These are phyloP conservation scores for Sus cebifrons DNA, from an alignment of 2,797 vertebrate species.

Conservation along the genomic window DNA sequence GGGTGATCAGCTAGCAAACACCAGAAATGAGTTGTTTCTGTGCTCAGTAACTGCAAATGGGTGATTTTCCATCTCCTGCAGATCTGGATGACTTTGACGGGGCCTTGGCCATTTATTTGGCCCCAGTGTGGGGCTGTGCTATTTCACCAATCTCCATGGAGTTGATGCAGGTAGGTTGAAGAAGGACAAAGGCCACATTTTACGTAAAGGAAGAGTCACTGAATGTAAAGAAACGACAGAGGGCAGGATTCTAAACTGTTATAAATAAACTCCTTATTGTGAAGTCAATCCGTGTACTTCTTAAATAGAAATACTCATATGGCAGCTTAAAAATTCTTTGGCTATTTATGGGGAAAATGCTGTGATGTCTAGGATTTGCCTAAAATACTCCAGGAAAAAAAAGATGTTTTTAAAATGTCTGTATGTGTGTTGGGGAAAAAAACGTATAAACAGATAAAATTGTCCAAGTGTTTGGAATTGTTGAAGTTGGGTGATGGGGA, in stretches of 20 bases:
- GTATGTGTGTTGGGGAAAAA: background rate
- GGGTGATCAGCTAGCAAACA: slow-evolving; percentile 55
- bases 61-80: background rate
- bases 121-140: background rate
- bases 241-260: slow-evolving; percentile 50
- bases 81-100: slow-evolving; percentile 66
- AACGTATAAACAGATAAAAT: slow-evolving; percentile 23
- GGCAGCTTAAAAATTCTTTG: slow-evolving; percentile 36
- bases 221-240: background rate
- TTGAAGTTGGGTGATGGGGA: background rate
- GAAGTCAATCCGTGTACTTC: background rate
- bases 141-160: background rate
- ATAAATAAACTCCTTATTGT: slow-evolving; percentile 7
- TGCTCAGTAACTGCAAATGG: slow-evolving; percentile 62
- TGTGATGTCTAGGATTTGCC: slow-evolving; percentile 44
- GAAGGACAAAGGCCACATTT: slow-evolving; percentile 27
- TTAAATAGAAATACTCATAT: slow-evolving; percentile 38
- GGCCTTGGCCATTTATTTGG: background rate
- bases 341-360: slow-evolving; percentile 43
- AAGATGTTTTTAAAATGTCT: background rate
- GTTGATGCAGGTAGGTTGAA: background rate
- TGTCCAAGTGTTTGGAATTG: background rate
- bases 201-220: background rate
- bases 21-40: slow-evolving; percentile 56
- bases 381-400: slow-evolving; percentile 42